Percentiles rank a stretch among this genome's conserved stretches.
Evolutionary conservation across 2,888 invertebrate genomes (phyloP).

Genomic region (Philonicus albiceps): DNA sequence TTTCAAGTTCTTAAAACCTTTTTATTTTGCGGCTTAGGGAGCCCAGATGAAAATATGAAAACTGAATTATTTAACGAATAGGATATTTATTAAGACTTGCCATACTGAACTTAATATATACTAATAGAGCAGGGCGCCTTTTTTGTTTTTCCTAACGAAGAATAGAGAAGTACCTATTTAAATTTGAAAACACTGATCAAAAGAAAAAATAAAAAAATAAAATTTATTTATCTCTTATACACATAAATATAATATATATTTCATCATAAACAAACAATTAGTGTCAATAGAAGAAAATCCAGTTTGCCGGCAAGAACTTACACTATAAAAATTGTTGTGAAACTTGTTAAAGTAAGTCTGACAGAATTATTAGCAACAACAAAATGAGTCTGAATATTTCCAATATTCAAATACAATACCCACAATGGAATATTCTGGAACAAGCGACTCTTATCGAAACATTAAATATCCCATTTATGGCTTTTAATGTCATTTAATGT

Average conservation of each 20-base stretch:
- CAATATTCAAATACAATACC: background rate
- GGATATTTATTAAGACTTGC: background rate
- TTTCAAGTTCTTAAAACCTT: background rate
- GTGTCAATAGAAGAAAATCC: no score
- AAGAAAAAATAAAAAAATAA: background rate
- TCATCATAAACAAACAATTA: no score
- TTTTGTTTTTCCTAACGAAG: background rate
- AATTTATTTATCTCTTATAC: background rate
- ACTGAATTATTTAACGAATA: background rate
- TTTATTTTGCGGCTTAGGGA: background rate
- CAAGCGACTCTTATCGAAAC: background rate
- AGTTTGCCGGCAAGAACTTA: no score
- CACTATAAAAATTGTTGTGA: background rate
- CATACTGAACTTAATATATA: background rate
- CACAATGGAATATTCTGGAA: background rate
- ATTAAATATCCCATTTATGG: background rate
- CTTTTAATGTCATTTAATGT: background rate
- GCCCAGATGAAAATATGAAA: background rate
- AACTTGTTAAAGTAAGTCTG: background rate
- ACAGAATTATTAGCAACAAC: no score
- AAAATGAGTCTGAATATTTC: background rate
- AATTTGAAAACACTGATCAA: background rate
- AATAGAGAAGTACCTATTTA: background rate
- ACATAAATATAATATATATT: no score
- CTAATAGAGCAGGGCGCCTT: background rate